A percentile compares a stretch with the other conserved stretches of the same genome.
These are phyloP conservation scores for Dolomedes plantarius DNA, from an alignment of 2,888 invertebrate genomes.

Conservation along the genomic window DNA sequence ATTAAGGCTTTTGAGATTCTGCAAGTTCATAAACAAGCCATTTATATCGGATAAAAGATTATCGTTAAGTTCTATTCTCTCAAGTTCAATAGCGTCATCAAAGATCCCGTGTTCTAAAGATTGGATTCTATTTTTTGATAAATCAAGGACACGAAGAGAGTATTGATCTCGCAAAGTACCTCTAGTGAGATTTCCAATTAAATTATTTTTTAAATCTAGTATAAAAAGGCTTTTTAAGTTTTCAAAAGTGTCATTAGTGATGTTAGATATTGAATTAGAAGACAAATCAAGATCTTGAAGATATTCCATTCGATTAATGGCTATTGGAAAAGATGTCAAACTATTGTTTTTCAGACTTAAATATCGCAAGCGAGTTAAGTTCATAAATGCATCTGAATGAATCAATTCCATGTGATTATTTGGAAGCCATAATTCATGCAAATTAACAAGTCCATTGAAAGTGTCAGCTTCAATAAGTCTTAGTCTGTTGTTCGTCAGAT, in stretches of 20 bases:
- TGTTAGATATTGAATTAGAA: slow-evolving; percentile 88
- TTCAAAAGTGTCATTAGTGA: slow-evolving; percentile 89
- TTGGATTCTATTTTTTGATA: slow-evolving; percentile 89
- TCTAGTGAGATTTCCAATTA: slow-evolving; percentile 87
- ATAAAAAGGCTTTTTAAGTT: slow-evolving; percentile 91
- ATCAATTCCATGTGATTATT: slow-evolving; percentile 90
- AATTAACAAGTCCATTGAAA: slow-evolving; percentile 89
- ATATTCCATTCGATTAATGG: slow-evolving; percentile 89
- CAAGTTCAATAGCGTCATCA: slow-evolving; percentile 84
- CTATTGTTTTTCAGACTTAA: slow-evolving; percentile 92
- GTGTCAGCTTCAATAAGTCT: slow-evolving; percentile 90
- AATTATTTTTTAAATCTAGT: slow-evolving; percentile 91
- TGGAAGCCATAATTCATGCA: slow-evolving; percentile 88
- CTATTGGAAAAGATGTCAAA: slow-evolving; percentile 87
- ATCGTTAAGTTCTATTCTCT: slow-evolving; percentile 90
- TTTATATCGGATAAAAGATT: slow-evolving; percentile 89
- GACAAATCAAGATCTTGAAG: slow-evolving; percentile 92
- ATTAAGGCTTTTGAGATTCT: slow-evolving; percentile 90
- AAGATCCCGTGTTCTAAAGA: slow-evolving; percentile 88
- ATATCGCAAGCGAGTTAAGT: slow-evolving; percentile 93
- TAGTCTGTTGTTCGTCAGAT: slow-evolving; percentile 90
- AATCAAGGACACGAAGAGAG: slow-evolving; percentile 84
- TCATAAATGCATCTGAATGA: slow-evolving; percentile 91
- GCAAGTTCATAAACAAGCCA: slow-evolving; percentile 88
- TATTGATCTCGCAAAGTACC: slow-evolving; percentile 87